phyloP scores from a whole-genome alignment of 2,888 invertebrate species.

The Drosophila anomelani region DNA sequence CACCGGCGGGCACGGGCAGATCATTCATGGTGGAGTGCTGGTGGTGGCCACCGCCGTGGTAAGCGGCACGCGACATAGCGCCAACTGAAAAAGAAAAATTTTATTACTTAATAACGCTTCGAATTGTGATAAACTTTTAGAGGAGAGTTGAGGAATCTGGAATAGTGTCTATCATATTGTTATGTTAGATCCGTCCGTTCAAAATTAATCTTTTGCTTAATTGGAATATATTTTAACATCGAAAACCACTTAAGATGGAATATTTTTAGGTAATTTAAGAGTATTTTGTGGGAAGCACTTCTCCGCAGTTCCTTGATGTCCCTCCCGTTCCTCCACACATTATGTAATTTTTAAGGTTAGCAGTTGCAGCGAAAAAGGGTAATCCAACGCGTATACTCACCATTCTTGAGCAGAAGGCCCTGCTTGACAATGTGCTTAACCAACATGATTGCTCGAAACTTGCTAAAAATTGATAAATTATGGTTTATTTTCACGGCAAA shows the following conservation, averaged over 20 bases:
- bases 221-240: too few species aligned
- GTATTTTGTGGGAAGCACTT: not conserved
- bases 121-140: not conserved
- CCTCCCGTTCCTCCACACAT: constrained; percentile 45
- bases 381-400: constrained; percentile 54
- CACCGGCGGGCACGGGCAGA: constrained; percentile 90
- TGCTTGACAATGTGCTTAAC: constrained; percentile 81
- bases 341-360: constrained; percentile 83
- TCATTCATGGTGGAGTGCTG: constrained; percentile 88
- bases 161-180: too few species aligned
- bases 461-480: constrained; percentile 19
- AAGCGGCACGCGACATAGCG: constrained; percentile 82
- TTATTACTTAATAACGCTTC: not conserved
- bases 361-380: constrained; percentile 15
- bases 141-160: too few species aligned
- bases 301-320: constrained; percentile 8
- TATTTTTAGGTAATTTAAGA: too few species aligned
- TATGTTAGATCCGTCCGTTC: not conserved
- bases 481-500: constrained; percentile 29
- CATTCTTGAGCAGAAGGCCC: constrained; percentile 80
- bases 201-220: not conserved
- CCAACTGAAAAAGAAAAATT: constrained; percentile 64
- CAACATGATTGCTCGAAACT: constrained; percentile 78
- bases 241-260: not conserved
- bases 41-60: constrained; percentile 76